A percentile compares a stretch with the other conserved stretches of the same genome.
Conservation (phyloP, 2,888 invertebrate species). For the Stenodera caucasica region DNA sequence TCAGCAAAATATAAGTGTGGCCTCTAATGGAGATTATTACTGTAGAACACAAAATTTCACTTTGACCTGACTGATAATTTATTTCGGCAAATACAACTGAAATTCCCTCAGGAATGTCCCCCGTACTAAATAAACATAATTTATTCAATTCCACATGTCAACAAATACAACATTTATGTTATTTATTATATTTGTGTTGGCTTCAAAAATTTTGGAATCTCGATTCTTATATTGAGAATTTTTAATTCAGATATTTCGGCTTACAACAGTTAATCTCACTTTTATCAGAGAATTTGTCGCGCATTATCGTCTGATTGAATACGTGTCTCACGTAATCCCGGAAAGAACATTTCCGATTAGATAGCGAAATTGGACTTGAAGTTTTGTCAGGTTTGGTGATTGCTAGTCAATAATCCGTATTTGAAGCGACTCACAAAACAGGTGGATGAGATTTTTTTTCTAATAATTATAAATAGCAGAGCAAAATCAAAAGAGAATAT, state of each 20-base stretch:
- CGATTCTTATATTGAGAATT: no score
- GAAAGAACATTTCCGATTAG: conserved; percentile 4
- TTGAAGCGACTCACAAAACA: no score
- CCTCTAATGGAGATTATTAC: conserved; percentile 1
- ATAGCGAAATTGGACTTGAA: neutral
- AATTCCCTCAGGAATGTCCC: neutral
- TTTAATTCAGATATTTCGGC: neutral
- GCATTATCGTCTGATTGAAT: conserved; percentile 8
- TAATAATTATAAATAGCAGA: no score
- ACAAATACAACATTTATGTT: no score
- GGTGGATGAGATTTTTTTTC: no score
- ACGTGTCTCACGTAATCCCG: neutral
- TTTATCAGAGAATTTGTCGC: neutral
- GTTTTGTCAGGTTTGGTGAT: neutral
- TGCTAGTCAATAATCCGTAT: neutral
- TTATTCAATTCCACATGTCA: neutral
- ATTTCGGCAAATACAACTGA: neutral
- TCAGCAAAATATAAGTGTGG: neutral
- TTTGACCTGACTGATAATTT: neutral
- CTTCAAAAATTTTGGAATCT: no score
- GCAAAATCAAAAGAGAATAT: no score
- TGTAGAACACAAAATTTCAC: neutral
- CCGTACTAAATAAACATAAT: conserved; percentile 9
- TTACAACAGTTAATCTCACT: neutral
- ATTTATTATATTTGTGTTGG: no score